Conservation (phyloP, 2,888 invertebrate species). For the Bedellia somnulentella region DNA sequence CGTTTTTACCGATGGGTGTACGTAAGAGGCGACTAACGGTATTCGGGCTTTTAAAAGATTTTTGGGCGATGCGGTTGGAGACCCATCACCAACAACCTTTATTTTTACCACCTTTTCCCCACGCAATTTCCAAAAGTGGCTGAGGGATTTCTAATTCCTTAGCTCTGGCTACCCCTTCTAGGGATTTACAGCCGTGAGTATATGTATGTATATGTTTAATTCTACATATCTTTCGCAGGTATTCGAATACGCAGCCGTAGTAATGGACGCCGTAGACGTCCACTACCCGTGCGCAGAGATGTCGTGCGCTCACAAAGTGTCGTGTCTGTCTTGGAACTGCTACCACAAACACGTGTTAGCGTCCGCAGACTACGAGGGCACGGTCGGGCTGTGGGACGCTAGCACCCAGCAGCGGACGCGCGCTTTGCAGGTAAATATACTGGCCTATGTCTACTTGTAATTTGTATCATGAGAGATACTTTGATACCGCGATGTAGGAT, state of each 20-base stretch:
- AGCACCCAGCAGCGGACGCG: slow-evolving; percentile 73
- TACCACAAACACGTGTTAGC: slow-evolving; percentile 87
- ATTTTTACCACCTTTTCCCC: no score
- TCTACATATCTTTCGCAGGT: slow-evolving; percentile 27
- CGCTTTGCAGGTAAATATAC: slow-evolving; percentile 61
- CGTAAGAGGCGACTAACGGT: no score
- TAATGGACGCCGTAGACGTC: slow-evolving; percentile 83
- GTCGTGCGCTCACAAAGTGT: slow-evolving; percentile 83
- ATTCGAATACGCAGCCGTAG: slow-evolving; percentile 85
- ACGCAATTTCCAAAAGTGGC: no score
- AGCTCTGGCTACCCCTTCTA: no score
- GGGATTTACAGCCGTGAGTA: no score
- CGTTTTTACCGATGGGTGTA: no score
- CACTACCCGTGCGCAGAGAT: slow-evolving; percentile 93
- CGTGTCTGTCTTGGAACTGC: slow-evolving; percentile 92
- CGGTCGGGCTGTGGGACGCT: slow-evolving; percentile 92
- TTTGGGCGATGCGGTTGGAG: no score
- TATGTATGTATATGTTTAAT: neutral
- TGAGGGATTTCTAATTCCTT: no score
- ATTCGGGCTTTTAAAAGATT: no score
- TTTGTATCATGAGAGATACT: slow-evolving; percentile 1
- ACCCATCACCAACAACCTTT: no score
- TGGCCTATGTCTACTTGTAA: slow-evolving; percentile 8
- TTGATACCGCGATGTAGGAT: no score
- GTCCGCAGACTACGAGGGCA: slow-evolving; percentile 93